A percentile compares a stretch with the other conserved stretches of the same genome.
Evolutionary conservation across 1,140 invertebrate genomes (phyloP).

Genomic region (Parasteatoda tepidariorum): DNA sequence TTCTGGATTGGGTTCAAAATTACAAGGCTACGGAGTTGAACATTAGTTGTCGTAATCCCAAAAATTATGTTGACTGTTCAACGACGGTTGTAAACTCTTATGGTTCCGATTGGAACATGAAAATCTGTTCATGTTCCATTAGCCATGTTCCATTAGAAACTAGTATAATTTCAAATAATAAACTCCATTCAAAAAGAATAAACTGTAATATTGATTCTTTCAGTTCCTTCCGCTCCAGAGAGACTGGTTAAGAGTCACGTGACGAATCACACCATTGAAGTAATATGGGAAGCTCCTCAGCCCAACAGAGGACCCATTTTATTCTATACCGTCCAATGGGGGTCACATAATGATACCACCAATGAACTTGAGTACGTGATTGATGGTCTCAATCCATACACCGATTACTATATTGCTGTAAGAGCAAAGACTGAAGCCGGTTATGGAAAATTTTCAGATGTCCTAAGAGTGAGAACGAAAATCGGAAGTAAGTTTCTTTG

Average conservation of each 20-base stretch:
- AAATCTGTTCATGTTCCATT: no score
- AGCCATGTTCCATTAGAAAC: no score
- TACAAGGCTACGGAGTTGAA: no score
- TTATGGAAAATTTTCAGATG: not conserved
- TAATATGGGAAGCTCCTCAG: conserved; percentile 10
- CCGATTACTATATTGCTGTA: not conserved
- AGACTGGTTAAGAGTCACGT: not conserved
- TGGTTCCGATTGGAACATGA: no score
- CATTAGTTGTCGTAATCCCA: no score
- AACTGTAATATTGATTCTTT: no score
- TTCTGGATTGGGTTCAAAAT: no score
- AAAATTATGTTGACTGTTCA: no score
- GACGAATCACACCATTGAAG: not conserved
- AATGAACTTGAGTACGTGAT: not conserved
- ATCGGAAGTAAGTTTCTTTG: conserved; percentile 25
- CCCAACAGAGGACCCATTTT: conserved; percentile 15
- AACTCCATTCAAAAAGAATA: no score
- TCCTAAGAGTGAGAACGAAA: not conserved
- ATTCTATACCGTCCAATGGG: not conserved
- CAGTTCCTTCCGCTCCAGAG: conserved; percentile 2
- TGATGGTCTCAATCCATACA: not conserved
- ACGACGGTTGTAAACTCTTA: no score
- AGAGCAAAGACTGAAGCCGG: conserved; percentile 1
- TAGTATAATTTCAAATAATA: no score
- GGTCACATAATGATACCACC: not conserved